Evolutionary conservation across 2,888 invertebrate genomes (phyloP), one percentile per base, ranked within the genome.

Genomic region (Neelides folsomi): DNA sequence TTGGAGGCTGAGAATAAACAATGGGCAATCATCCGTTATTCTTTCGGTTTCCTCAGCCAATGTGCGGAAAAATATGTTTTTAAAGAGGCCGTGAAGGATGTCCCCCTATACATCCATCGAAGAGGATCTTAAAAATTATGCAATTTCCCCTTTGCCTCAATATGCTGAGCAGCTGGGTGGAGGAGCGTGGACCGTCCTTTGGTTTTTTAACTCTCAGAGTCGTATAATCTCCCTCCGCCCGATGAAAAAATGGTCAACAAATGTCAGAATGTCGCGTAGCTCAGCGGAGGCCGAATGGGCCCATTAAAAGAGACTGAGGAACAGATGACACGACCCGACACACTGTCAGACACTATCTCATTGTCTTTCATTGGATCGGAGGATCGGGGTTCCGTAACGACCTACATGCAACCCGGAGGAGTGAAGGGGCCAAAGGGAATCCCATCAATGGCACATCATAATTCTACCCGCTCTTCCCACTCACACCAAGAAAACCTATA

Each of bases 241-340:
- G 12, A 18, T 35, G 49, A 52, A 51, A 57, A 57, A 57, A 53
- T 57, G 57, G 57, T 57, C 57, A 57, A 57, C 57, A 57, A 57
- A 57, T 57, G 57, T 55, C 53, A 57, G 43, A 10, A 35, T 35
- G 53, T 36, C 15, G 37, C 36, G 41, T 10, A 7, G 44, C 43
- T 43, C 20, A n/a, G 44, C 19, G 43, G 44, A 35, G 40, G 13
- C 42, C 27, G 18, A 42, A 19, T 42, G 41, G 43, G 43, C n/a
- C 36, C 36, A 49, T 35, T 34, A 49, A 49, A 44, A 37, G 15
- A 38, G 41, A 46, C 41, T 40, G 46, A 34, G 46, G 39, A 51
- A 35, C 51, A 51, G 51, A 45, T 51, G 51, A 46, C 46, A 51
- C 40, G 51, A 45, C 51, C 39, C 41, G 46, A 50, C 46, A 51